Evolutionary conservation across 2,797 vertebrate species (phyloP), one percentile per base, ranked within the genome.

Genomic region (Gephyroberyx darwinii): DNA sequence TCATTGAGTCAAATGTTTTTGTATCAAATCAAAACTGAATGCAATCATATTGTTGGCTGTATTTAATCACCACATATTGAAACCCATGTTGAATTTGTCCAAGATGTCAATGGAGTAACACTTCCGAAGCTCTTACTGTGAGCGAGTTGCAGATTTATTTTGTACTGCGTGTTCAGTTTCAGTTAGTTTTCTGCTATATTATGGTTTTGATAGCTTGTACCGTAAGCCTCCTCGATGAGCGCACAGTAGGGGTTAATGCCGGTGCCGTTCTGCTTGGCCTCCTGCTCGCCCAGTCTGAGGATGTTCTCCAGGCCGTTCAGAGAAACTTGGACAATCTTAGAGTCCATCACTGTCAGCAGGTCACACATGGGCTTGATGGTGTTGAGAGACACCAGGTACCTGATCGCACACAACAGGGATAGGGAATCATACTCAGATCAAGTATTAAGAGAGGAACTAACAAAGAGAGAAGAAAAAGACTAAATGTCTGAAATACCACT

Each of bases 301-400:
- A 96, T 96, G 85, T 97, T 97, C 92, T 97, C 96, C 81, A 96
- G 93, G 63, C 96, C 96, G 66, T 96, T 96, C 81, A 97, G 93
- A 77, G 96, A 95, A 84, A 97, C 96, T 84, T 96, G 96, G 64
- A 96, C 96, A 77, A 97, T 97, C 92, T 96, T 97, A 48, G 96
- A 95, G 90, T 97, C 95, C 96, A 96, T 97, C 82, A 97, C 96
- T 13, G 95, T 97, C 88, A 97, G 92, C 61, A 97, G 93, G 85
- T 97, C 96, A 91, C 96, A 97, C 83, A 97, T 95, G 74, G 95
- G 96, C 85, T 96, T 97, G 83, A 96, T 96, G 82, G 95, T 95
- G 85, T 95, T 95, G 58, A 96, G 91, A 65, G 95, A 95, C 81
- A 97, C 96, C 85, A 96, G 91, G 85, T 96, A 96, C 89, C 96